Conservation (phyloP, 2,113 vertebrate species). For the Anser cygnoides region DNA sequence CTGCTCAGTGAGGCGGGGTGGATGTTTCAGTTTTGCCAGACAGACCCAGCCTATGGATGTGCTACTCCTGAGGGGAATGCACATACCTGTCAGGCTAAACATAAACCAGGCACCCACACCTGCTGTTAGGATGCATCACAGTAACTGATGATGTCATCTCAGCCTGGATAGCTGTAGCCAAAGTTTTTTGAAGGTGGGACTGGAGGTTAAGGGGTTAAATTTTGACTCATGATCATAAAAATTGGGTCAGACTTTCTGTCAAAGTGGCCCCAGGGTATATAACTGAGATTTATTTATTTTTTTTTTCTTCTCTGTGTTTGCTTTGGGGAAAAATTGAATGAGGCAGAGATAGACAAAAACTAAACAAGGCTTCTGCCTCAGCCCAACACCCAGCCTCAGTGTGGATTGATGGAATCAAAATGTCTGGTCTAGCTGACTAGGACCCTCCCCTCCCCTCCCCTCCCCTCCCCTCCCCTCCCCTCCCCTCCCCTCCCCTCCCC, state of each 20-base stretch:
- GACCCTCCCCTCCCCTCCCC: background rate
- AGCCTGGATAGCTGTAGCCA: background rate
- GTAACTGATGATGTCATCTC: background rate
- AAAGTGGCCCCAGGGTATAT: accelerated
- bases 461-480: accelerated
- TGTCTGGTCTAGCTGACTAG: background rate
- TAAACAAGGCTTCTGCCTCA: background rate
- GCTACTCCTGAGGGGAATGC: accelerated
- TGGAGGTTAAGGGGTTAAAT: background rate
- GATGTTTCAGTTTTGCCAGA: background rate
- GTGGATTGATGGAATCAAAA: background rate
- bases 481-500: too few species aligned
- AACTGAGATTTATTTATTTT: background rate
- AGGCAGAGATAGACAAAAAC: background rate
- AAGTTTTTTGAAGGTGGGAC: background rate
- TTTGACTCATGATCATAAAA: background rate
- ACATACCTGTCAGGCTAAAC: background rate
- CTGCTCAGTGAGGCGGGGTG: background rate
- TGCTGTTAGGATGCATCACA: accelerated
- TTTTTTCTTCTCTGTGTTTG: background rate
- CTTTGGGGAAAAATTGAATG: background rate
- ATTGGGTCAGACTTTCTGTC: background rate
- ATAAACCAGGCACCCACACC: background rate
- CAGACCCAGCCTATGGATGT: background rate
- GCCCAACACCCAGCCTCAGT: background rate